These are phyloP conservation scores for Dysmachus trigonus DNA, from an alignment of 2,888 invertebrate genomes.

Conservation along the genomic window DNA sequence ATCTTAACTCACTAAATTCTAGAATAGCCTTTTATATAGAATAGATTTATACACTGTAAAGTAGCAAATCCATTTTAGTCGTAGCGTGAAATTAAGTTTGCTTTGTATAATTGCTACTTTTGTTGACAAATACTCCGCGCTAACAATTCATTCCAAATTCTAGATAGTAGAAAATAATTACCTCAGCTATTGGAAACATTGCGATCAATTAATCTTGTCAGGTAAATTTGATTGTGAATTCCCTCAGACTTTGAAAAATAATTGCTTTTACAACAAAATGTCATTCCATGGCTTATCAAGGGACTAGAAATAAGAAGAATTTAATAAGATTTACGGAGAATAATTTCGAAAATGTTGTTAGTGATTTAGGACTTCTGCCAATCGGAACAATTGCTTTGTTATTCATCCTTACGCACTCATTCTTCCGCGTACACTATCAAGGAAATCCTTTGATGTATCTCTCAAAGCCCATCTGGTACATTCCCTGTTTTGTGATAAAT, in stretches of 20 bases:
- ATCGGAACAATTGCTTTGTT: not conserved
- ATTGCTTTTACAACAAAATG: not conserved
- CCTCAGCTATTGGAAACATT: not conserved
- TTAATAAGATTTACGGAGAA: not conserved
- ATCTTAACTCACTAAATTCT: not conserved
- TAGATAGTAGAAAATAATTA: too few species aligned
- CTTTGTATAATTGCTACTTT: not conserved
- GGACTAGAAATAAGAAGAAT: not conserved
- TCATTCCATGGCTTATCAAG: not conserved
- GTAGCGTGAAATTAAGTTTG: not conserved
- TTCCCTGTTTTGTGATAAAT: not conserved
- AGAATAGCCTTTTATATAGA: not conserved
- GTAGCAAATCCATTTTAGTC: not conserved
- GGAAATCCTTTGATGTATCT: not conserved
- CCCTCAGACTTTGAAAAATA: not conserved
- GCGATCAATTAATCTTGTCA: not conserved
- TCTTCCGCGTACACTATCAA: not conserved
- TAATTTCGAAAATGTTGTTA: not conserved
- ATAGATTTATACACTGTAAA: not conserved
- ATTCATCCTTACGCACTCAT: not conserved
- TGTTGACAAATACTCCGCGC: not conserved
- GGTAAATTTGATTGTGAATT: not conserved
- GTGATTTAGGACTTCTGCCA: not conserved
- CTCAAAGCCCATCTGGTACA: not conserved
- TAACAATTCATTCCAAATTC: not conserved